These are phyloP conservation scores for Thalassarche chlororhynchos DNA, from an alignment of 2,113 vertebrate species.

Conservation along the genomic window DNA sequence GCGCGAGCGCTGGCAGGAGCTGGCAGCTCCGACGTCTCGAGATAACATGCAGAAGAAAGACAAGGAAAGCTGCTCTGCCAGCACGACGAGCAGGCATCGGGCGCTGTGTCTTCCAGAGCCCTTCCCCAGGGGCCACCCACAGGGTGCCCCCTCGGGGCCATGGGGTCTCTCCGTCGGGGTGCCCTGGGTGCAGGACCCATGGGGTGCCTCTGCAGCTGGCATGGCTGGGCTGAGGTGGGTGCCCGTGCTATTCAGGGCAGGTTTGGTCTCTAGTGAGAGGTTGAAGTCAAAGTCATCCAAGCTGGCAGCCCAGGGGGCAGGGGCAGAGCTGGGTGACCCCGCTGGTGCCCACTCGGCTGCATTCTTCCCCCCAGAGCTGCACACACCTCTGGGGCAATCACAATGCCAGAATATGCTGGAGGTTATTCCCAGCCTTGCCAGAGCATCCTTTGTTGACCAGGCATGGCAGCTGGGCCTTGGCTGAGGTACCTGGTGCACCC, in stretches of 20 bases:
- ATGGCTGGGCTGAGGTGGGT: neutral
- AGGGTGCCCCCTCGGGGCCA: fast-evolving
- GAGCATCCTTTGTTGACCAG: fast-evolving
- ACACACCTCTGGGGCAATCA: neutral
- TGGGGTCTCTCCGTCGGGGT: neutral
- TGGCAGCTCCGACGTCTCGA: slow-evolving; percentile 40
- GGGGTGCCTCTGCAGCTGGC: neutral
- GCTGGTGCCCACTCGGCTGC: fast-evolving
- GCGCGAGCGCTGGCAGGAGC: slow-evolving; percentile 10
- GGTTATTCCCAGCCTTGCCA: fast-evolving
- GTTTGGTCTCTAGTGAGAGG: neutral
- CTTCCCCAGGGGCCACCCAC: neutral
- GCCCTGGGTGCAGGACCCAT: neutral
- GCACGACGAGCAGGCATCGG: fast-evolving
- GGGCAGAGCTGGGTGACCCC: neutral
- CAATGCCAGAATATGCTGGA: fast-evolving
- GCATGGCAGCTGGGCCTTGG: neutral
- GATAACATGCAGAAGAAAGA: neutral
- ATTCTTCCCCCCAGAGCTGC: neutral
- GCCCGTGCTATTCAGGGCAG: neutral
- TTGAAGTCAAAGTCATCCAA: fast-evolving
- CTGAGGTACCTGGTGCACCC: neutral
- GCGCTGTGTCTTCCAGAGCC: neutral
- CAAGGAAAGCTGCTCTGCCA: neutral
- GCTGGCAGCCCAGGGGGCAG: neutral